Base-by-base conservation (phyloP, 2,888 invertebrate species). In the Meiosimyza decipiens region DNA sequence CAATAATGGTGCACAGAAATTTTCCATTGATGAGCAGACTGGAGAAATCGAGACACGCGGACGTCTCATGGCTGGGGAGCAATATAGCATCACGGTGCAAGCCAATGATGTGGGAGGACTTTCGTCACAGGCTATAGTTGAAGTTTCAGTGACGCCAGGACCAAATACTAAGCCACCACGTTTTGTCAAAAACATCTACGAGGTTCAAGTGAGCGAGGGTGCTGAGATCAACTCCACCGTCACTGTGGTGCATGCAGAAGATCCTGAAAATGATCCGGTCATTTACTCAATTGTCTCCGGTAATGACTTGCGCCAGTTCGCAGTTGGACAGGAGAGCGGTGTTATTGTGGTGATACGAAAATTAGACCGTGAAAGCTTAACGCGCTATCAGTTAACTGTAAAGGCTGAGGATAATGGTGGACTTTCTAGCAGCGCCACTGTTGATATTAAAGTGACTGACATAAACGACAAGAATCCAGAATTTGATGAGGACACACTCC, bases 381-480 rank as follows among this genome's bases (percentile, higher is more conserved):
- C 95, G 3, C 89, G 94, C 80, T 96, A 96, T 85, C 94, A 95
- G 84, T 85, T 96, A 89, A 94, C 95, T 82, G 91, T 97, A 67
- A 93, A 91, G 88, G 96, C 96, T 0, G 95, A 95, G 86, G 96
- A 96, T 83, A 92, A 93, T 33, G 95, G 95, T 2, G 94, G 93
- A 60, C 86, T 96, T 52, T 91, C 93, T 0, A 94, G 93, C 79
- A 94, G 93, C 1, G 93, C 95, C 0, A 95, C 94, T 0, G 94
- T 96, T 0, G 95, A 95, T 80, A 94, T 97, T 71, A 93, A 93
- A 83, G 94, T 97, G 2, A 95, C 95, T 0, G 97, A 97, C 80
- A 95, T 96, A 75, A 96, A 96, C 83, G 96, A 97, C 82, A 95
- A 96, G 81, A 96, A 95, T 84, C 96, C 96, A 0, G 94, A 94